Evolutionary conservation across 2,888 invertebrate species (phyloP), one percentile per base, ranked within the genome.

Genomic region (Perdita meconis): DNA sequence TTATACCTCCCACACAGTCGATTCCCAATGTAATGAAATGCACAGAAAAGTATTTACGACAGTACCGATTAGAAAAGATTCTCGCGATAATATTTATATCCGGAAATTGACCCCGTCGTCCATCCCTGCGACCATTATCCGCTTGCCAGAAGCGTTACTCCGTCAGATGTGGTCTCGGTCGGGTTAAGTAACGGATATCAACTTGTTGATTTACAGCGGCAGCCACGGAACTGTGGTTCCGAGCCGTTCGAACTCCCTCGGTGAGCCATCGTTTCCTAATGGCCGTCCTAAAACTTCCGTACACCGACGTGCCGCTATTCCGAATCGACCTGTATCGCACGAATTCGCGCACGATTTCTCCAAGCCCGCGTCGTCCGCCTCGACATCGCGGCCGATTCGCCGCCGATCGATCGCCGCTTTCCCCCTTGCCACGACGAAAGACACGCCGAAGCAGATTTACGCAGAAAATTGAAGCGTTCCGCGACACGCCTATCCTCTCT

Each of bases 171-270:
- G 78, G 73, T 76, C 75, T 79, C 72, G 57, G 81, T 69, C 63
- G 74, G 61, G 68, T 72, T 70, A 80, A 83, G 81, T 84, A 87
- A 86, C 86, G 84, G 87, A 89, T 89, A 89, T 90, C 91, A 91
- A 90, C 90, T 91, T 91, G 91, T 91, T 90, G 90, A 91, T 91
- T 91, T 91, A 91, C 88, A 86, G 85, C 83, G 82, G 85, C 82
- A 82, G 87, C 88, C 87, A 78, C 87, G 84, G 74, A 76, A 83
- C 77, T 85, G 88, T 80, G 88, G 86, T 88, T 79, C 70, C 78
- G 83, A 82, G 85, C 82, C 80, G 84, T 85, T 84, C 84, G 84
- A 88, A 82, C 86, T 84, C 82, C 78, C 75, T 80, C 73, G 86
- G 79, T 40, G 81, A 72, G 70, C 80, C 82, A 78, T 84, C 82